A percentile compares a stretch with the other conserved stretches of the same genome.
phyloP scores from a whole-genome alignment of 2,797 vertebrate species.

The Botia almorhae region DNA sequence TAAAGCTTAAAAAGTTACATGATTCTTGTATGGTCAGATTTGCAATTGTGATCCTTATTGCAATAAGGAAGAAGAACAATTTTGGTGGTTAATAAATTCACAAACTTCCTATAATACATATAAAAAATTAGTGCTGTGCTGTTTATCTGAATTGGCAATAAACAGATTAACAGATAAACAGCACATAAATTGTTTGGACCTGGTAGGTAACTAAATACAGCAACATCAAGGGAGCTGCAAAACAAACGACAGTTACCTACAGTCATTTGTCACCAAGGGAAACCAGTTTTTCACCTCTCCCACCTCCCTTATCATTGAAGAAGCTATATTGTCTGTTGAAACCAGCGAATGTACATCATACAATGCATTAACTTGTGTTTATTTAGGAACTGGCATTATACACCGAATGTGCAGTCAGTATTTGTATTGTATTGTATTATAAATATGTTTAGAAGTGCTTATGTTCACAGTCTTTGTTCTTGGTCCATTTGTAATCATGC shows the following conservation, averaged over 20 bases:
- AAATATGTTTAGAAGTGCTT: background rate
- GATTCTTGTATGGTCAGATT: background rate
- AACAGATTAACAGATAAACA: background rate
- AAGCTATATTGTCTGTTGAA: background rate
- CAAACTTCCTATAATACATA: background rate
- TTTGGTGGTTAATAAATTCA: background rate
- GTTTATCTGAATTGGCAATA: background rate
- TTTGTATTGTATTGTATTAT: background rate
- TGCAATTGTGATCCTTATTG: background rate
- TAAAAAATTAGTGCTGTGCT: background rate
- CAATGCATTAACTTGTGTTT: background rate
- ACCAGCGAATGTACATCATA: background rate
- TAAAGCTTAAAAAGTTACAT: background rate
- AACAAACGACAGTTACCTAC: slow-evolving; percentile 77
- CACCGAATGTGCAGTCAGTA: background rate
- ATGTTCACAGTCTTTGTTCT: background rate
- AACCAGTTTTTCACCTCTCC: slow-evolving; percentile 74
- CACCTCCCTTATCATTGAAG: slow-evolving; percentile 29
- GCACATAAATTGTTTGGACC: background rate
- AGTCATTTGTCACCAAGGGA: slow-evolving; percentile 75
- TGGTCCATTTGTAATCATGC: background rate
- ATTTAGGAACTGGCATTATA: background rate
- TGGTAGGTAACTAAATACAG: background rate
- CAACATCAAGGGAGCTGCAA: slow-evolving; percentile 57
- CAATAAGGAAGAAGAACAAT: background rate